Evolutionary conservation across 1,140 invertebrate species (phyloP).

Genomic region (Drosophila subpulchrella): DNA sequence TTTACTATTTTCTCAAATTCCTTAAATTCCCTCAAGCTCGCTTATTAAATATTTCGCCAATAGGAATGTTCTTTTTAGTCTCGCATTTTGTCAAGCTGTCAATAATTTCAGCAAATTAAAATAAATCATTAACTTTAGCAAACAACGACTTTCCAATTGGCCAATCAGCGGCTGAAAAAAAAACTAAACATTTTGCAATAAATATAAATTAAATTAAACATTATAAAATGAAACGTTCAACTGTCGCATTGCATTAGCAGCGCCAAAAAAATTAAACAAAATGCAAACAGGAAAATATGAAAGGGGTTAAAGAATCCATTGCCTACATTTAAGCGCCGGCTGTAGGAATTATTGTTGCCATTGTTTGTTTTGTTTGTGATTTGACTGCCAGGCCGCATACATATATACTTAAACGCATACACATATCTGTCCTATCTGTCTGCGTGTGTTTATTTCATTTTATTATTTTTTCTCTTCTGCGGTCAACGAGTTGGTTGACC

Average conservation of each 20-base stretch:
- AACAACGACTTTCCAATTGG: constrained; percentile 42
- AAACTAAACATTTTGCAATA: constrained; percentile 40
- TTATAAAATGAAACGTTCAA: constrained; percentile 50
- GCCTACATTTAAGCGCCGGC: constrained; percentile 72
- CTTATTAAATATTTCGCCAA: constrained; percentile 2
- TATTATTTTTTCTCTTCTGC: constrained; percentile 81
- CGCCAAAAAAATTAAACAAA: constrained; percentile 7
- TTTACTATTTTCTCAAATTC: not conserved
- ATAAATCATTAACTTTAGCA: constrained; percentile 42
- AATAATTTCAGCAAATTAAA: constrained; percentile 30
- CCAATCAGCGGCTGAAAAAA: constrained; percentile 30
- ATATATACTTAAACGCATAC: constrained; percentile 11
- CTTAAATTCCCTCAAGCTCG: not conserved
- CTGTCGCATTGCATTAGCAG: constrained; percentile 52
- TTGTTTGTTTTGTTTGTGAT: constrained; percentile 79
- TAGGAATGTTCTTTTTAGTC: constrained; percentile 12
- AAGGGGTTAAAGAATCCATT: constrained; percentile 46
- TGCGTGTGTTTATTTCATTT: constrained; percentile 78
- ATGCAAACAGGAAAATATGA: constrained; percentile 11
- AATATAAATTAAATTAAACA: constrained; percentile 71
- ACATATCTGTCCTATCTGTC: constrained; percentile 37
- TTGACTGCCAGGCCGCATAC: constrained; percentile 61
- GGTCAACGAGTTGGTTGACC: constrained; percentile 82
- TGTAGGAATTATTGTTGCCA: constrained; percentile 33
- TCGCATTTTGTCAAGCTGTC: constrained; percentile 12